Evolutionary conservation across 2,797 vertebrate genomes (phyloP).

Genomic region (Crocodylus rhombifer): DNA sequence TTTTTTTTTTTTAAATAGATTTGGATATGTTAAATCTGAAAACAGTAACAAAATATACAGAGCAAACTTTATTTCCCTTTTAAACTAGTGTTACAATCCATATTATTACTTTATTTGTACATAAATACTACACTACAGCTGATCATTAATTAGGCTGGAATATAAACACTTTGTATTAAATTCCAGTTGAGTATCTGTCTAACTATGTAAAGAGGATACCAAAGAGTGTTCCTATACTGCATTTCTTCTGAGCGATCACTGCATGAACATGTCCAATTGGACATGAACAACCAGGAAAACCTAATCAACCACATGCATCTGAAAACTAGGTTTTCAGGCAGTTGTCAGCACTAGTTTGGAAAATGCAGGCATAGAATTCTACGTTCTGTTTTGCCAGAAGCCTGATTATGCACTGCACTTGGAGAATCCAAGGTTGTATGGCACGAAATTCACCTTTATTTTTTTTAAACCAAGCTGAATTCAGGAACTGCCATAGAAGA

Average conservation of each 20-base stretch:
- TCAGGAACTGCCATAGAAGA: conserved; percentile 47
- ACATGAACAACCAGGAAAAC: conserved; percentile 9
- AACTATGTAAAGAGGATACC: neutral
- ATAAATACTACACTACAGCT: conserved; percentile 89
- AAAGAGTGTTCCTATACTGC: neutral
- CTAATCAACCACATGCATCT: neutral
- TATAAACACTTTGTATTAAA: conserved; percentile 56
- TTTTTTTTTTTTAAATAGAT: conserved; percentile 67
- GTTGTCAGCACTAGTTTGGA: conserved; percentile 22
- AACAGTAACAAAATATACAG: conserved; percentile 95
- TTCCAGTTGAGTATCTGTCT: conserved; percentile 55
- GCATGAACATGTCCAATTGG: conserved; percentile 11
- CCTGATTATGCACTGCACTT: neutral
- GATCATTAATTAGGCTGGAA: conserved; percentile 78
- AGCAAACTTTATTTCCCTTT: conserved; percentile 88
- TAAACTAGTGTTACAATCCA: conserved; percentile 83
- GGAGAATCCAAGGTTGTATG: conserved; percentile 68
- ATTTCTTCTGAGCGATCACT: neutral
- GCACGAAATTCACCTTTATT: conserved; percentile 73
- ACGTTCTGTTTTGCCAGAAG: neutral
- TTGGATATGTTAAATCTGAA: conserved; percentile 83
- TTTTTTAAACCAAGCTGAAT: conserved; percentile 34
- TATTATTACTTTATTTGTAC: conserved; percentile 78
- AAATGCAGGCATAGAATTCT: neutral
- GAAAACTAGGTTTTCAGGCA: neutral